Percentiles rank a stretch among this genome's conserved stretches.
These are phyloP conservation scores for Calliphora vicina DNA, from an alignment of 1,140 invertebrate genomes.

Conservation along the genomic window DNA sequence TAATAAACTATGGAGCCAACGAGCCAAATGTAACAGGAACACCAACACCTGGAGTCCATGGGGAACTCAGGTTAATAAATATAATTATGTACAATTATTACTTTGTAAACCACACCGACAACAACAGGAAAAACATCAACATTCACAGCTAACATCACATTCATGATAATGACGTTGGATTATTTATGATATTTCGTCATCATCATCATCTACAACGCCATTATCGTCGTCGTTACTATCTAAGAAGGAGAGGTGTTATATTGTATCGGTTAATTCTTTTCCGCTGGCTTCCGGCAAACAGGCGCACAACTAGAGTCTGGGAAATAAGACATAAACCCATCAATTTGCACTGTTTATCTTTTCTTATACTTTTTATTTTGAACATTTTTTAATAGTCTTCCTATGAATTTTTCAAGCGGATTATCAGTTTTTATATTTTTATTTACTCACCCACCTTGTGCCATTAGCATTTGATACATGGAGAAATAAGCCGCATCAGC, in stretches of 20 bases:
- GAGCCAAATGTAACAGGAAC: not conserved
- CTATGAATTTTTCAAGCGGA: not conserved
- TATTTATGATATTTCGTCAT: not conserved
- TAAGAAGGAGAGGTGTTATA: not conserved
- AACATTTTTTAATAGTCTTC: not conserved
- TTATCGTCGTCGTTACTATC: not conserved
- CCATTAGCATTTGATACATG: too few relatives aligned
- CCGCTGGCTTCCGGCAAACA: not conserved
- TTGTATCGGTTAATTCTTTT: not conserved
- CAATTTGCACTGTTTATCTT: slow-evolving; percentile 7
- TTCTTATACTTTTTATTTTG: not conserved
- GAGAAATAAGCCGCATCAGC: too few relatives aligned
- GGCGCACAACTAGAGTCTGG: not conserved
- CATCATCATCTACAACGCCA: not conserved
- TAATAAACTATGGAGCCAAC: slow-evolving; percentile 6
- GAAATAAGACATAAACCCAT: not conserved
- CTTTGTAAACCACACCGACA: slow-evolving; percentile 1
- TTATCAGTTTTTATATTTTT: not conserved
- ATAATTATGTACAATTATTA: slow-evolving; percentile 28
- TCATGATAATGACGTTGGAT: not conserved
- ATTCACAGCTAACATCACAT: not conserved
- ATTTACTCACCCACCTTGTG: too few relatives aligned
- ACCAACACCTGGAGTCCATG: too few relatives aligned
- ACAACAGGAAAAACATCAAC: not conserved
- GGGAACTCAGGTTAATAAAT: slow-evolving; percentile 7